Evolutionary conservation across 35 echinoderm and acorn worm genomes (phyloP).

Genomic region (Diadema setosum): DNA sequence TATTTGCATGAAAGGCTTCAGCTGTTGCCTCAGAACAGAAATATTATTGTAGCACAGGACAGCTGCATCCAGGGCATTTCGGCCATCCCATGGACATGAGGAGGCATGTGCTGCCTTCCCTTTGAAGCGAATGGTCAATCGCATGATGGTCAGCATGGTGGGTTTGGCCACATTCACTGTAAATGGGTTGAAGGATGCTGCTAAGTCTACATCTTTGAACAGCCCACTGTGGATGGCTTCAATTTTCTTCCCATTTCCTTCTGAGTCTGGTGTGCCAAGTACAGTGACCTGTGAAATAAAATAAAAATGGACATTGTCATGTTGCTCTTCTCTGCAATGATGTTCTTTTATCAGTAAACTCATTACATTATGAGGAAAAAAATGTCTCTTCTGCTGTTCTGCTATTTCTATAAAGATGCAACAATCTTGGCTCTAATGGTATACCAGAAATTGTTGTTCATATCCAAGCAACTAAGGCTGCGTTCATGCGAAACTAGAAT

Average conservation of each 20-base stretch:
- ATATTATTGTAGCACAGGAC: slow-evolving; percentile 81
- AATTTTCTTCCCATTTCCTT: slow-evolving; percentile 67
- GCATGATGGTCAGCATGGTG: slow-evolving; percentile 51
- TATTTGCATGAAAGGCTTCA: slow-evolving; percentile 73
- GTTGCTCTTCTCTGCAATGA: not conserved
- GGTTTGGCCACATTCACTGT: slow-evolving; percentile 52
- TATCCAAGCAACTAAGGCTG: not conserved
- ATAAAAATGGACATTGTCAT: not conserved
- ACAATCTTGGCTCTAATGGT: not conserved
- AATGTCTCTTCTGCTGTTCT: no score
- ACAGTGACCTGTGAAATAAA: slow-evolving; percentile 38
- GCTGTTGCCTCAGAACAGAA: slow-evolving; percentile 55
- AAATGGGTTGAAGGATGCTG: slow-evolving; percentile 42
- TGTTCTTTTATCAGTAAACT: not conserved
- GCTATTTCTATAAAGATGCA: not conserved
- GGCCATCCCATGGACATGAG: slow-evolving; percentile 63
- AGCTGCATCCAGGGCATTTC: slow-evolving; percentile 79
- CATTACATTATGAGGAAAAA: no score
- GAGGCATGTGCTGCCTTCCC: slow-evolving; percentile 68
- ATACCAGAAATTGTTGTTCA: not conserved
- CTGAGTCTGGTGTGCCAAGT: slow-evolving; percentile 60
- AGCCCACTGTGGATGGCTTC: slow-evolving; percentile 54
- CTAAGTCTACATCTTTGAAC: slow-evolving; percentile 80
- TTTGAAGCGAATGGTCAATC: slow-evolving; percentile 9
- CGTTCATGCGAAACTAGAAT: no score